Base-by-base conservation (phyloP, 2,113 vertebrate genomes). In the Lepidothrix coronata region DNA sequence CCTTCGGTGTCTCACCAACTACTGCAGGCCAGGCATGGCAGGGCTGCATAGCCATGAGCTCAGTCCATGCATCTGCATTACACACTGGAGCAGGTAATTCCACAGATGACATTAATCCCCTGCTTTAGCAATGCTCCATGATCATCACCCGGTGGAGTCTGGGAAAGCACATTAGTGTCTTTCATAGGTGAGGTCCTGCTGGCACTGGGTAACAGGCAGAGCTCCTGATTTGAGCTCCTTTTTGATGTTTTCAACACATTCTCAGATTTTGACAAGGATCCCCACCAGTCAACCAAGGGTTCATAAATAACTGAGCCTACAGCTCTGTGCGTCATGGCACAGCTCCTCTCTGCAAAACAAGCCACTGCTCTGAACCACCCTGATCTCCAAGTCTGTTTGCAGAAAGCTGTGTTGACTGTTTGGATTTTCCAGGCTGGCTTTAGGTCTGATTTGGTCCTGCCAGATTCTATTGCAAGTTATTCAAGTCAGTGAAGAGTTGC, bases 1-100 rank as follows among this genome's bases (percentile, higher is more conserved):
- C 33, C 8, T 24, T 66, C 2, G 3, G 31, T 33, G 22, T 52
- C 52, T 71, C 2, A 0, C 1, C 7, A 35, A 17, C 12, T 30
- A 41, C 55, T 12, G 20, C 37, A n/a, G 58, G 22, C 24, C 35
- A 28, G 57, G 70, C 2, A 1, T 4, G 31, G 22, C 51, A 46
- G 66, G 54, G 58, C 37, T 65, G 41, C 4, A 3, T 20, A 27
- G 57, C 0, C 2, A 22, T 46, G 44, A 72, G 22, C 48, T 82
- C 81, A 67, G 57, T 11, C 67, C 41, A 1, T 33, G 65, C 8
- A 9, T 35, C 52, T 85, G 44, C 58, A 14, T 62, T 52, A 44
- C 41, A 27, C 16, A 1, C 27, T 49, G 49, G 74, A 83, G 28
- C 6, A 61, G 85, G 41, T 76, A 57, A 62, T 83, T 95, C 58